A percentile compares a stretch with the other conserved stretches of the same genome.
Conservation (phyloP, 35 echinoderm and acorn worm genomes). For the Apostichopus californicus region DNA sequence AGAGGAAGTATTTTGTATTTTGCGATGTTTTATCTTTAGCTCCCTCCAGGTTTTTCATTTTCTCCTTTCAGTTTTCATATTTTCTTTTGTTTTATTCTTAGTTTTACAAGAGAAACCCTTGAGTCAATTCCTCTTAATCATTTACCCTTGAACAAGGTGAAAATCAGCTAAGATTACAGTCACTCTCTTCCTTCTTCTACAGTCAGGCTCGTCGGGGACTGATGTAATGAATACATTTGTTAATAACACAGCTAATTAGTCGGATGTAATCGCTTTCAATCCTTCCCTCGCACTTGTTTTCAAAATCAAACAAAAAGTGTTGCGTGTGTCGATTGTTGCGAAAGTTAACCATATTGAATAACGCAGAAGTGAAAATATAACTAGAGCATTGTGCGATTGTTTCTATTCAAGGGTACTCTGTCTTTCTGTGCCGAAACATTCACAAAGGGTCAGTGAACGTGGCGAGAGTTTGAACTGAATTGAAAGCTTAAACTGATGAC, state of each 20-base stretch:
- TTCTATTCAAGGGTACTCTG: not conserved
- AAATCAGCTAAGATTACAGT: not conserved
- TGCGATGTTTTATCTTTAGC: not conserved
- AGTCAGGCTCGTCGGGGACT: no score
- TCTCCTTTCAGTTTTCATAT: not conserved
- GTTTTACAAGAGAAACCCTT: not conserved
- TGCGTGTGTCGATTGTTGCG: not conserved
- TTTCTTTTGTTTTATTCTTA: no score
- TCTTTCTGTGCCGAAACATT: not conserved
- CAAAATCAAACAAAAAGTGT: not conserved
- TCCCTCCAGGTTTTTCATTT: not conserved
- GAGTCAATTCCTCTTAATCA: not conserved
- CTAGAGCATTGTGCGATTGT: not conserved
- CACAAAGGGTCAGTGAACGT: no score
- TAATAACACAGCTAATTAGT: slow-evolving; percentile 14
- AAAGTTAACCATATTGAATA: not conserved
- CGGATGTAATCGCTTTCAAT: not conserved
- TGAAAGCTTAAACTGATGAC: no score
- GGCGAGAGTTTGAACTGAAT: no score
- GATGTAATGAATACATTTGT: not conserved
- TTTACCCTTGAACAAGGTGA: slow-evolving; percentile 7
- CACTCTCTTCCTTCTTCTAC: no score
- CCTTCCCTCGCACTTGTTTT: not conserved
- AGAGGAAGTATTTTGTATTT: slow-evolving; percentile 15
- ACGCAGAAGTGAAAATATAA: not conserved